Conservation (phyloP, 2,113 vertebrate genomes). For the Gasterosteus aculeatus region DNA sequence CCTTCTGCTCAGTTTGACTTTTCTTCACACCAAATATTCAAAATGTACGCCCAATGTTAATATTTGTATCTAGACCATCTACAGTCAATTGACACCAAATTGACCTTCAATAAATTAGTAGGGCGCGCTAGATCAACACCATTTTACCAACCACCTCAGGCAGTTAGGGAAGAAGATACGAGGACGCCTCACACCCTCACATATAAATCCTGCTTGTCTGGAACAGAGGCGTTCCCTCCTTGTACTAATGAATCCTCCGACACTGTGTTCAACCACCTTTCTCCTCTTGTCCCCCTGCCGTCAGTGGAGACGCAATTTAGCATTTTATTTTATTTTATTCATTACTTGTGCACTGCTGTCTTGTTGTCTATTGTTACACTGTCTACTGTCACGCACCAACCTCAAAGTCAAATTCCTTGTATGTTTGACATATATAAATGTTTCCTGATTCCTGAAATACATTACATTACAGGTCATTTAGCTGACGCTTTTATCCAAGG, state of each 20-base stretch:
- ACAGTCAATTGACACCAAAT: not conserved
- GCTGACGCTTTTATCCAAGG: too few species aligned
- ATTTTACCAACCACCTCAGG: not conserved
- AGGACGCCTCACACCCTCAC: constrained; percentile 29
- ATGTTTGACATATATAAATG: too few species aligned
- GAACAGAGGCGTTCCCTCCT: constrained; percentile 3
- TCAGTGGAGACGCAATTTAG: too few species aligned
- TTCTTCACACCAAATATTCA: not conserved
- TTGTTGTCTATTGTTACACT: too few species aligned
- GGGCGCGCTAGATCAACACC: constrained; percentile 17
- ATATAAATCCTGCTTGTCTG: constrained; percentile 28
- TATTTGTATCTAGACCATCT: not conserved
- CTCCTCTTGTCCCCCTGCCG: constrained; percentile 1
- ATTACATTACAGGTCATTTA: too few species aligned
- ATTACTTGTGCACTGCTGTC: too few species aligned
- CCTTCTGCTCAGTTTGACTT: not conserved
- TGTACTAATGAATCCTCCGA: constrained; percentile 14
- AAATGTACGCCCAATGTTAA: not conserved
- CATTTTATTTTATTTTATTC: too few species aligned
- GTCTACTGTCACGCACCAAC: too few species aligned
- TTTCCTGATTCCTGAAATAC: too few species aligned
- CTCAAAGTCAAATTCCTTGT: too few species aligned
- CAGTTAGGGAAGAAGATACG: constrained; percentile 20
- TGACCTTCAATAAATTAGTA: not conserved
- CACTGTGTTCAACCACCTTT: constrained; percentile 18